These are phyloP conservation scores for Catostylus mosaicus DNA, from an alignment of 30 jellyfish, hydroid and myxozoan species.

Conservation along the genomic window DNA sequence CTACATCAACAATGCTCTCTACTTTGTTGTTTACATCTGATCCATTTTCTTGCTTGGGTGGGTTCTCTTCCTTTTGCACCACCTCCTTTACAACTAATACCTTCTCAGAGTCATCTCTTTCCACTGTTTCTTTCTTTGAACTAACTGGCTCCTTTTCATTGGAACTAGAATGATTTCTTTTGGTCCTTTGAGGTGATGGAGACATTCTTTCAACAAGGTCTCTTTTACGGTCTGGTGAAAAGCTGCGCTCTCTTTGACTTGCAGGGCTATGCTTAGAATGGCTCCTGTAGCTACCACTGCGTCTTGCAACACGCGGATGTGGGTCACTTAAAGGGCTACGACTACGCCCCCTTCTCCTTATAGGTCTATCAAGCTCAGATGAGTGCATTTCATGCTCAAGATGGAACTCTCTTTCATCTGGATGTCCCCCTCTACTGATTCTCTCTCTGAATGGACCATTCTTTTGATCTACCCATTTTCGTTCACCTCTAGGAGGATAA, in stretches of 20 bases:
- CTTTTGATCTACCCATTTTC: conserved; percentile 66
- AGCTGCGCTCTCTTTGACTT: conserved; percentile 61
- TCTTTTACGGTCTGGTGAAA: conserved; percentile 48
- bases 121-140: conserved; percentile 24
- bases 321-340: conserved; percentile 82
- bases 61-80: conserved; percentile 24
- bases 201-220: conserved; percentile 60
- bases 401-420: conserved; percentile 40
- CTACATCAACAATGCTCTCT: conserved; percentile 90
- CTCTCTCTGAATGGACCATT: conserved; percentile 47
- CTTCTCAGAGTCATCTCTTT: conserved; percentile 43
- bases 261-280: conserved; percentile 65
- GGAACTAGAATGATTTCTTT: conserved; percentile 55
- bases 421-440: conserved; percentile 31
- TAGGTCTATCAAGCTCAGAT: conserved; percentile 66
- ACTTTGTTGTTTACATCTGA: conserved; percentile 38
- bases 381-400: conserved; percentile 41
- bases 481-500: conserved; percentile 62
- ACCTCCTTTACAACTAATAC: conserved; percentile 23
- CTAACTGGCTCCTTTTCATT: conserved; percentile 43
- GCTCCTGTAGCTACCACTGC: conserved; percentile 75
- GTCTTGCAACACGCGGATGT: conserved; percentile 50
- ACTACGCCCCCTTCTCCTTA: conserved; percentile 85
- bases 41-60: conserved; percentile 62
- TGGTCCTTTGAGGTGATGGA: conserved; percentile 66